A percentile compares a stretch with the other conserved stretches of the same genome.
Conservation (phyloP, 2,888 invertebrate genomes). For the Glaucopsyche alexis region DNA sequence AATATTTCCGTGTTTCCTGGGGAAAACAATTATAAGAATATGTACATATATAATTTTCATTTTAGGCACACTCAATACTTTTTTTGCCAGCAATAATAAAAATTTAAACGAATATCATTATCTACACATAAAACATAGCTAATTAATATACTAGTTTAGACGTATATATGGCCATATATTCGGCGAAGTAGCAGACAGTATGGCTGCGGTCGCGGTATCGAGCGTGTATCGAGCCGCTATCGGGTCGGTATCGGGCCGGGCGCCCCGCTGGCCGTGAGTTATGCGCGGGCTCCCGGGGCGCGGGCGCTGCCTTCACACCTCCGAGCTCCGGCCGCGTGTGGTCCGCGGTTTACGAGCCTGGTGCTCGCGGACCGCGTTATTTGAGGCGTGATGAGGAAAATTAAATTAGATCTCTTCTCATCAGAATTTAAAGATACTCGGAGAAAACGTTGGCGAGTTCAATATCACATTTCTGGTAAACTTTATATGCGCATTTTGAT, state of each 20-base stretch:
- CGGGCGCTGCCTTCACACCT: conserved; percentile 75
- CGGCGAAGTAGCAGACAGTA: conserved; percentile 54
- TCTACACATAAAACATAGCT: background rate
- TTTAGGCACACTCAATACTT: too few relatives aligned
- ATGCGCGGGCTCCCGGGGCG: conserved; percentile 73
- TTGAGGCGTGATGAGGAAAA: conserved; percentile 26
- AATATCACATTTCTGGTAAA: too few relatives aligned
- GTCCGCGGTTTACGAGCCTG: conserved; percentile 73
- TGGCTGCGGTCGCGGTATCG: conserved; percentile 60
- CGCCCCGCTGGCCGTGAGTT: conserved; percentile 78
- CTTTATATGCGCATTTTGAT: too few relatives aligned
- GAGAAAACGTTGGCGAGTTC: too few relatives aligned
- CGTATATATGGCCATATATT: conserved; percentile 8
- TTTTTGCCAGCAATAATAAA: too few relatives aligned
- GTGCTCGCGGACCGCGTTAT: conserved; percentile 45
- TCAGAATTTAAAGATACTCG: too few relatives aligned
- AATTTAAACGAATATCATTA: too few relatives aligned
- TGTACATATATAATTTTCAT: too few relatives aligned
- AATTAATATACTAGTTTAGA: conserved; percentile 6
- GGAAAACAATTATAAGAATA: background rate
- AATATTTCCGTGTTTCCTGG: background rate
- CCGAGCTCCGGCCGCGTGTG: conserved; percentile 76
- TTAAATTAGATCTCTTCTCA: background rate
- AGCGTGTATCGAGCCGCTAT: conserved; percentile 56
- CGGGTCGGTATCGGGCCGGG: conserved; percentile 57